Percentiles rank a stretch among this genome's conserved stretches.
phyloP scores from a whole-genome alignment of 2,888 invertebrate species.

The Euplexia lucipara region DNA sequence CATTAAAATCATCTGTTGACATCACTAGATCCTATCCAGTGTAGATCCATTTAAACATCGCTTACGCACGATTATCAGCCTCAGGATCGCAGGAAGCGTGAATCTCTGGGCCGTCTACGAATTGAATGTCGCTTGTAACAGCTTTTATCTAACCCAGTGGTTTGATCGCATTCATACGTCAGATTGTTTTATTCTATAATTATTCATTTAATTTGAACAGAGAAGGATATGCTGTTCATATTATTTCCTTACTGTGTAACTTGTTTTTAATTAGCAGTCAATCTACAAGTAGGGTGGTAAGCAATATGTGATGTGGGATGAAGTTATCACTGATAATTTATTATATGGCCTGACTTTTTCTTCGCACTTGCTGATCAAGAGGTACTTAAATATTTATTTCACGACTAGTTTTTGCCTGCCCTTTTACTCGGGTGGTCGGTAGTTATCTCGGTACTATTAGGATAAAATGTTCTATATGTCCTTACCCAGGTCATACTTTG shows the following conservation, averaged over 20 bases:
- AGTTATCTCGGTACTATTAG: too few relatives aligned
- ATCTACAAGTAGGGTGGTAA: background rate
- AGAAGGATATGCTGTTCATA: background rate
- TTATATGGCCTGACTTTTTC: too few relatives aligned
- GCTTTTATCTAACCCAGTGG: constrained; percentile 17
- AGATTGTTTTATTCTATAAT: constrained; percentile 33
- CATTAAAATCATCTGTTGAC: constrained; percentile 9
- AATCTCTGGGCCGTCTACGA: constrained; percentile 31
- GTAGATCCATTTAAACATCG: constrained; percentile 32
- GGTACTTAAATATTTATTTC: background rate
- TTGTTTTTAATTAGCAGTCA: background rate
- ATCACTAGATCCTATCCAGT: constrained; percentile 9
- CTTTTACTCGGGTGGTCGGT: too few relatives aligned
- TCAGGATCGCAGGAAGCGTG: constrained; percentile 30
- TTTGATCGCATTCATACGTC: constrained; percentile 31
- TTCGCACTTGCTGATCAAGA: too few relatives aligned
- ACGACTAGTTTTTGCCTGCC: too few relatives aligned
- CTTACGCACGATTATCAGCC: constrained; percentile 24
- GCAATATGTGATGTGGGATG: background rate
- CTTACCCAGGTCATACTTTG: too few relatives aligned
- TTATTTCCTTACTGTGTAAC: constrained; percentile 5
- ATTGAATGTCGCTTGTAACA: constrained; percentile 29
- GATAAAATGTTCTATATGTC: too few relatives aligned
- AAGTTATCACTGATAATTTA: too few relatives aligned
- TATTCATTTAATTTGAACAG: constrained; percentile 16